A percentile compares a stretch with the other conserved stretches of the same genome.
These are phyloP conservation scores for Chloropsis hardwickii DNA, from an alignment of 2,113 vertebrate species.

Conservation along the genomic window DNA sequence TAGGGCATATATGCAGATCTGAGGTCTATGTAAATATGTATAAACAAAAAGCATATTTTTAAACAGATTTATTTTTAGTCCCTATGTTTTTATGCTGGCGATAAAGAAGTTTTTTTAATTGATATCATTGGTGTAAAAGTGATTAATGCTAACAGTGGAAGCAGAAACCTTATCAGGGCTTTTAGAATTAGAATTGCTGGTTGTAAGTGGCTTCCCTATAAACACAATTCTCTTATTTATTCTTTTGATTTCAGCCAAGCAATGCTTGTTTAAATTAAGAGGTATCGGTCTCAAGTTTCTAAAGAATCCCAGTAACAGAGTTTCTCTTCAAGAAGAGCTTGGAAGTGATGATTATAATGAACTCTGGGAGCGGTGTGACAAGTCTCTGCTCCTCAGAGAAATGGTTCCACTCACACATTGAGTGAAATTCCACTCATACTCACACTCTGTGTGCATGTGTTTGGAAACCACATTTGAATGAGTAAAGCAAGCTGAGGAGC, in stretches of 20 bases:
- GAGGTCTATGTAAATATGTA: conserved; percentile 33
- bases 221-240: background rate
- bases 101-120: conserved; percentile 20
- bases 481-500: background rate
- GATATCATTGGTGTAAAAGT: background rate
- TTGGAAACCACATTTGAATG: background rate
- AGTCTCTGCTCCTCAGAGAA: background rate
- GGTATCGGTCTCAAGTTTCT: background rate
- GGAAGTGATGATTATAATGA: background rate
- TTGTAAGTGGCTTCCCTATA: background rate
- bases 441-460: background rate
- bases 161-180: background rate
- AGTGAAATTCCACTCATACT: too few species aligned
- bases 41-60: conserved; percentile 50
- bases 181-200: background rate
- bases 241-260: background rate
- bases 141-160: background rate
- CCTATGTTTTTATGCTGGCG: background rate
- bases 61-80: conserved; percentile 50
- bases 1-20: background rate
- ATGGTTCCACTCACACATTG: background rate
- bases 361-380: background rate
- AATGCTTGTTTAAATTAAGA: background rate
- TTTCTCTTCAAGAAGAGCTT: background rate
- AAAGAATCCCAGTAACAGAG: background rate